phyloP scores from a whole-genome alignment of 2,888 invertebrate genomes.

The Melanchra persicariae region DNA sequence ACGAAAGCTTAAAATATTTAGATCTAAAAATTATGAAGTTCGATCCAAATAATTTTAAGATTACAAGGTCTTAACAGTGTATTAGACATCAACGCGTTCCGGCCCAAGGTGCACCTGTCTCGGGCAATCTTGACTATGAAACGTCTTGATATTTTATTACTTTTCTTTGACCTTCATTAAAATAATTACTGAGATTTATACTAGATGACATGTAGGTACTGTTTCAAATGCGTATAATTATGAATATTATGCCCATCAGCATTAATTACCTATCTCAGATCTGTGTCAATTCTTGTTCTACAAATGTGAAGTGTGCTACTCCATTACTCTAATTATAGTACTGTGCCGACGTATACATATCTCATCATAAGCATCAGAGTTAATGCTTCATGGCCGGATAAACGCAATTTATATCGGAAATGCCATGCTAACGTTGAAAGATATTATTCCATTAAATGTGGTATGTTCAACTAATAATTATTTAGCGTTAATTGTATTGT shows the following conservation, averaged over 20 bases:
- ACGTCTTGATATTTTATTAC: conserved; percentile 70
- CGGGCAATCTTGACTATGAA: conserved; percentile 61
- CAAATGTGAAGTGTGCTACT: conserved; percentile 43
- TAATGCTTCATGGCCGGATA: conserved; percentile 46
- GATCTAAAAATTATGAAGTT: conserved; percentile 45
- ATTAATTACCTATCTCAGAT: conserved; percentile 44
- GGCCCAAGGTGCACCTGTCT: conserved; percentile 78
- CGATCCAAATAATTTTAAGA: conserved; percentile 55
- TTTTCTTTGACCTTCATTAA: conserved; percentile 21
- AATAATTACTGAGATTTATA: conserved; percentile 32
- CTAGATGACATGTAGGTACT: conserved; percentile 10
- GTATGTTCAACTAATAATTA: conserved; percentile 50
- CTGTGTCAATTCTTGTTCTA: conserved; percentile 49
- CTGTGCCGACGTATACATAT: conserved; percentile 44
- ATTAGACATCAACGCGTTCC: conserved; percentile 67
- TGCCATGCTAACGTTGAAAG: conserved; percentile 17
- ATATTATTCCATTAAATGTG: conserved; percentile 30
- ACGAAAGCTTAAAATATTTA: conserved; percentile 31
- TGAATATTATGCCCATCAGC: conserved; percentile 33
- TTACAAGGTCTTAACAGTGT: conserved; percentile 64
- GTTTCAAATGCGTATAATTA: conserved; percentile 22
- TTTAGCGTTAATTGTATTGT: conserved; percentile 58
- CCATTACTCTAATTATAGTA: conserved; percentile 62
- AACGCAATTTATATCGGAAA: conserved; percentile 42
- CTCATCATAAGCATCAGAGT: conserved; percentile 34